These are phyloP conservation scores for Enteromius argenteus DNA, from an alignment of 2,797 vertebrate species.

Conservation along the genomic window DNA sequence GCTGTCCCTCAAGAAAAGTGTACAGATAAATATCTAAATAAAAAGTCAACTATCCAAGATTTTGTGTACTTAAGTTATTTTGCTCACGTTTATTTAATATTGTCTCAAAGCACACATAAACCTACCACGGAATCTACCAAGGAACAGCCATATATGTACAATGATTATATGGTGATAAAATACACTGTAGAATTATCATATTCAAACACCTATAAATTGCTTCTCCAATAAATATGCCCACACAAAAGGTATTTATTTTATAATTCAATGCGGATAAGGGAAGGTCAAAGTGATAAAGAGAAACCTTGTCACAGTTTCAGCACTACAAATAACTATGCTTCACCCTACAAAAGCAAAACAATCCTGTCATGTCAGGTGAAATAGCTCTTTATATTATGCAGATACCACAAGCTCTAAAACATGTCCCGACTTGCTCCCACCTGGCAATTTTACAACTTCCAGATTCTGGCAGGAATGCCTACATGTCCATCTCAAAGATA, in stretches of 20 bases:
- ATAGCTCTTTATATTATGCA: not conserved
- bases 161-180: not conserved
- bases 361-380: not conserved
- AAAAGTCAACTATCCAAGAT: not conserved
- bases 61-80: not conserved
- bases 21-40: not conserved
- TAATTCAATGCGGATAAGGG: not conserved
- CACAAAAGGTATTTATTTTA: not conserved
- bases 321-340: not conserved
- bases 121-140: not conserved
- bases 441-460: constrained; percentile 12
- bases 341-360: not conserved
- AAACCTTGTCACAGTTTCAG: not conserved
- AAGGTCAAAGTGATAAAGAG: not conserved
- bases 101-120: not conserved
- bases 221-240: not conserved
- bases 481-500: not conserved
- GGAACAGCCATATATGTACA: not conserved
- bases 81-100: not conserved
- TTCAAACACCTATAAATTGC: not conserved
- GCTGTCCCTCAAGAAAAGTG: not conserved
- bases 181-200: not conserved
- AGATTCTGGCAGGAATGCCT: not conserved
- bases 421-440: constrained; percentile 24
- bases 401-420: not conserved